Evolutionary conservation across 35 echinoderm and acorn worm species (phyloP).

Genomic region (Apostichopus parvimensis): DNA sequence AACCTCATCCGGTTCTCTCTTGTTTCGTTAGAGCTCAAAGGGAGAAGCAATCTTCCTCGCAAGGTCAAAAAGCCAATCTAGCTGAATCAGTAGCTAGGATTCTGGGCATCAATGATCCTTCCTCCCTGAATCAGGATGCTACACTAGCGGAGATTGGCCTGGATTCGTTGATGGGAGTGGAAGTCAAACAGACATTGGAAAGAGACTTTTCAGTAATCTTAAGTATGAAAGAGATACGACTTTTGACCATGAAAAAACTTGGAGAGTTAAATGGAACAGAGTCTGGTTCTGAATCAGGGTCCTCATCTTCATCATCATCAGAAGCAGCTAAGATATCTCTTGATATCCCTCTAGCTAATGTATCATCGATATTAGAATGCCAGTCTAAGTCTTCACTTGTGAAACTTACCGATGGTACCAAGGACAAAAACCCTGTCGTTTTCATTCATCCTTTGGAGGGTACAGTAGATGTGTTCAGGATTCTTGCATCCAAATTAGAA

Average conservation of each 20-base stretch:
- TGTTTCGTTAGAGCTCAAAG: constrained; percentile 68
- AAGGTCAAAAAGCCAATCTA: constrained; percentile 44
- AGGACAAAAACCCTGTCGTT: constrained; percentile 38
- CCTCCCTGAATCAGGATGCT: constrained; percentile 63
- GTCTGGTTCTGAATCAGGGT: neutral
- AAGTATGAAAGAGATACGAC: constrained; percentile 78
- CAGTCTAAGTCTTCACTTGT: constrained; percentile 5
- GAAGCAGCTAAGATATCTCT: neutral
- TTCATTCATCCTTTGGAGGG: constrained; percentile 86
- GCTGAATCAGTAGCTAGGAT: constrained; percentile 75
- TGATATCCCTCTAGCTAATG: constrained; percentile 59
- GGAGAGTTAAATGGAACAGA: constrained; percentile 44
- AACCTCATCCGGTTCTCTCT: constrained; percentile 73
- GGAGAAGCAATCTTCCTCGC: neutral
- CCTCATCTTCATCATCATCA: neutral
- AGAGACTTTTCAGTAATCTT: constrained; percentile 74
- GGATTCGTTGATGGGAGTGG: constrained; percentile 87
- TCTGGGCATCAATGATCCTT: constrained; percentile 74
- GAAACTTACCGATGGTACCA: constrained; percentile 9
- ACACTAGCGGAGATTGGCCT: constrained; percentile 83
- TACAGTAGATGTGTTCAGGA: constrained; percentile 55
- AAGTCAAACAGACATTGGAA: constrained; percentile 89
- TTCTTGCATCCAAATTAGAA: constrained; percentile 50
- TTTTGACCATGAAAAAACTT: constrained; percentile 76
- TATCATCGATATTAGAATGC: constrained; percentile 46